Evolutionary conservation across 2,113 vertebrate species (phyloP), one percentile per base, ranked within the genome.

Genomic region (Balaeniceps rex): DNA sequence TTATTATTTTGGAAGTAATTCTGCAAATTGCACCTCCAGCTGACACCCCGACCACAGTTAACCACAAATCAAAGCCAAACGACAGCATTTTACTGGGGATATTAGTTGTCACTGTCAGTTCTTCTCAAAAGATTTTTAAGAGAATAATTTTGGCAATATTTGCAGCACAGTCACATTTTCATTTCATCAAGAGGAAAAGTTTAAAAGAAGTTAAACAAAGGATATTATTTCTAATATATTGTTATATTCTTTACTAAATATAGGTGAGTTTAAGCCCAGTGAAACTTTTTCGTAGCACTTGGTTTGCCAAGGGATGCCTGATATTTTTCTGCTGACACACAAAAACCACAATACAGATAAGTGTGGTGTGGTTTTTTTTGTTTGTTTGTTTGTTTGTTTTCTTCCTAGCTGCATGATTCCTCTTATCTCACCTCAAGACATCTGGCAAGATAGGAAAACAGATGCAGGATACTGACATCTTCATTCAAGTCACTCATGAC

Each of bases 31-130:
- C 74, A 71, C 55, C 78, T 93, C 91, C 89, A 92, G 72, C 83
- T 91, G 51, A 90, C 42, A 80, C 22, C 18, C 66, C 34, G 52
- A 77, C 55, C 61, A 84, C 69, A 89, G 69, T 47, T 68, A 89
- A 82, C 47, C 70, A 91, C 87, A 95, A 93, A 89, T 84, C 83
- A 93, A 87, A 95, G 81, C 83, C 93, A 94, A 96, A 91, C 81
- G 77, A 92, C 92, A 92, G 34, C 12, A n/a, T 65, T 65, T 90
- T 85, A 47, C 57, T 69, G 21, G 14, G 44, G 26, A 65, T 94
- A 61, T 71, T 92, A 78, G 38, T 55, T 91, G 55, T 47, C 64
- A 25, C 34, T 83, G 52, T 52, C 49, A 29, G 44, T 69, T 95
- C 42, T 87, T 83, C 47, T 83, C 22, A 14, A 40, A 88, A 54